Evolutionary conservation across 1,140 invertebrate species (phyloP).

Genomic region (Drosophila mayri): DNA sequence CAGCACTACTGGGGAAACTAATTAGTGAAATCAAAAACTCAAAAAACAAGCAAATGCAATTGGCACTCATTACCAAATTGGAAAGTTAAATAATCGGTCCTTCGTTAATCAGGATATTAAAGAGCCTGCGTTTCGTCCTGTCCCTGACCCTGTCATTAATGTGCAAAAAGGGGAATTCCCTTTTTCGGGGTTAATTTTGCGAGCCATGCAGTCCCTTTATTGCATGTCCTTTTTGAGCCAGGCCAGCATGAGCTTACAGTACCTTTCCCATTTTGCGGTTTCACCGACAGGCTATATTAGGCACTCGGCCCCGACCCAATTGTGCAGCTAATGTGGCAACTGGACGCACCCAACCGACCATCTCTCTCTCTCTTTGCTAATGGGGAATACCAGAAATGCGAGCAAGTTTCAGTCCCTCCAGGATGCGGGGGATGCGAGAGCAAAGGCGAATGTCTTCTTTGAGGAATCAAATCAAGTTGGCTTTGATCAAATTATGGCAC

Average conservation of each 20-base stretch:
- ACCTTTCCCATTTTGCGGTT: slow-evolving; percentile 20
- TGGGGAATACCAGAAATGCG: slow-evolving; percentile 17
- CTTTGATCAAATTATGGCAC: slow-evolving; percentile 23
- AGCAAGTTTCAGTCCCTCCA: neutral
- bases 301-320: slow-evolving; percentile 3
- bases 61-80: slow-evolving; percentile 3
- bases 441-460: slow-evolving; percentile 1
- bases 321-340: slow-evolving; percentile 22
- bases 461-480: slow-evolving; percentile 18
- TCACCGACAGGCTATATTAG: slow-evolving; percentile 8
- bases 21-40: slow-evolving; percentile 8
- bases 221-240: slow-evolving; percentile 17
- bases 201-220: slow-evolving; percentile 25
- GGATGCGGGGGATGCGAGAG: neutral
- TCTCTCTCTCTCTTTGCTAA: neutral
- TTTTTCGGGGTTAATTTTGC: slow-evolving; percentile 9
- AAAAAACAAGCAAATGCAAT: neutral
- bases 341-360: neutral
- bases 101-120: slow-evolving; percentile 1
- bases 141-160: too few species aligned
- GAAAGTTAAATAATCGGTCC: neutral
- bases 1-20: neutral
- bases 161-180: neutral
- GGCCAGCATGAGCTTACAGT: neutral
- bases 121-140: neutral